These are phyloP conservation scores for Tinea trinotella DNA, from an alignment of 2,888 invertebrate species.

Conservation along the genomic window DNA sequence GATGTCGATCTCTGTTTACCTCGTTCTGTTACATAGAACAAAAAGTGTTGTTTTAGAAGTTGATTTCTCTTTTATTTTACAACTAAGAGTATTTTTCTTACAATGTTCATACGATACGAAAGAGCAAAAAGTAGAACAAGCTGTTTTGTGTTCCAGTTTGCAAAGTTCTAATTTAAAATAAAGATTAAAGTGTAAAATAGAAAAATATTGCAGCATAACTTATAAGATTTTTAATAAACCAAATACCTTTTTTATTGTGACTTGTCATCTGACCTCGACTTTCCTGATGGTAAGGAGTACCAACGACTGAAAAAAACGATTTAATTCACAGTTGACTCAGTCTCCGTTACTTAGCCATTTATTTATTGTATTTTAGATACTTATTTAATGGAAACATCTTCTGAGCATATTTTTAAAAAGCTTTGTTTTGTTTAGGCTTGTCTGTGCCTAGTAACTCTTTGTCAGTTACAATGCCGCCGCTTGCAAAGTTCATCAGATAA, in stretches of 20 bases:
- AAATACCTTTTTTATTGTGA: too few relatives aligned
- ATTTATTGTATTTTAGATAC: too few relatives aligned
- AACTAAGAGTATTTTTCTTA: neutral
- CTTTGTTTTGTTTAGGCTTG: neutral
- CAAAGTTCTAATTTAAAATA: neutral
- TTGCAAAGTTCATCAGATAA: conserved; percentile 67
- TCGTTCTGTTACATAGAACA: conserved; percentile 20
- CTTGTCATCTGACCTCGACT: too few relatives aligned
- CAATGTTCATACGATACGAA: neutral
- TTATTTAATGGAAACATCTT: too few relatives aligned
- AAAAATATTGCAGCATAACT: too few relatives aligned
- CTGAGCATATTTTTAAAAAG: too few relatives aligned
- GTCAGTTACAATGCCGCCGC: conserved; percentile 28
- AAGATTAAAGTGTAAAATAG: too few relatives aligned
- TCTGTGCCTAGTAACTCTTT: conserved; percentile 14
- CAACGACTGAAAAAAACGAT: too few relatives aligned
- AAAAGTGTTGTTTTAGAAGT: neutral
- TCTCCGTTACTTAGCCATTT: too few relatives aligned
- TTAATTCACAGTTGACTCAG: too few relatives aligned
- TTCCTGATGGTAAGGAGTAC: too few relatives aligned
- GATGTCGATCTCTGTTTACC: conserved; percentile 35
- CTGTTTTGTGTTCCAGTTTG: conserved; percentile 5
- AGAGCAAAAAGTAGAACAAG: neutral
- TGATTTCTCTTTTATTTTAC: neutral
- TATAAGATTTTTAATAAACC: too few relatives aligned